Conservation (phyloP, 2,113 vertebrate genomes). For the Oxyruncus cristatus region DNA sequence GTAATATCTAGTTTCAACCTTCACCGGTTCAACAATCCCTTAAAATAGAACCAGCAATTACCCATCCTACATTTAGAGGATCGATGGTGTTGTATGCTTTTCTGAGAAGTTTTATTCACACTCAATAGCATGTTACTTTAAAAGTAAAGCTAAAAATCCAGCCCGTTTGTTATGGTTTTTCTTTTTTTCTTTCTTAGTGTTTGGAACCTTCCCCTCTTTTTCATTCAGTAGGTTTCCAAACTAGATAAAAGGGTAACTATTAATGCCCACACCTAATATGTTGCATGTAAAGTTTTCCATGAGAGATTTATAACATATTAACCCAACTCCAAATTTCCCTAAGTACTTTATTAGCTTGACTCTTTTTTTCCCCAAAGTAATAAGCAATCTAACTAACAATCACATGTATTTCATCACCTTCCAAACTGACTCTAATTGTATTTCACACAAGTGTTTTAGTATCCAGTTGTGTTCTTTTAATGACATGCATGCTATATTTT, state of each 20-base stretch:
- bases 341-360: not conserved
- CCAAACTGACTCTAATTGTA: not conserved
- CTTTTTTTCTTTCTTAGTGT: not conserved
- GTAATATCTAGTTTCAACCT: not conserved
- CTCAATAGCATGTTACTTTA: not conserved
- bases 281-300: not conserved
- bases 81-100: rapidly evolving
- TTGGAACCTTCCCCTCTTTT: not conserved
- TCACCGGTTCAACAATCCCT: not conserved
- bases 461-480: not conserved
- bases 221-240: not conserved
- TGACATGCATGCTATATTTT: not conserved
- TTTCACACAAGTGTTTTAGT: not conserved
- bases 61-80: not conserved
- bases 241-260: not conserved
- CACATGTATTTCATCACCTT: not conserved
- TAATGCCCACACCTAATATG: not conserved
- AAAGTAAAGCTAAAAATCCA: not conserved
- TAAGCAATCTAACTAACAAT: not conserved
- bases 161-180: not conserved
- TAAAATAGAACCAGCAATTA: not conserved
- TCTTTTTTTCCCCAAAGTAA: not conserved
- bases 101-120: not conserved
- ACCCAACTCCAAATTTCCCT: not conserved
- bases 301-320: not conserved